Evolutionary conservation across 1,140 invertebrate genomes (phyloP).

Genomic region (Oryctes rhinoceros): DNA sequence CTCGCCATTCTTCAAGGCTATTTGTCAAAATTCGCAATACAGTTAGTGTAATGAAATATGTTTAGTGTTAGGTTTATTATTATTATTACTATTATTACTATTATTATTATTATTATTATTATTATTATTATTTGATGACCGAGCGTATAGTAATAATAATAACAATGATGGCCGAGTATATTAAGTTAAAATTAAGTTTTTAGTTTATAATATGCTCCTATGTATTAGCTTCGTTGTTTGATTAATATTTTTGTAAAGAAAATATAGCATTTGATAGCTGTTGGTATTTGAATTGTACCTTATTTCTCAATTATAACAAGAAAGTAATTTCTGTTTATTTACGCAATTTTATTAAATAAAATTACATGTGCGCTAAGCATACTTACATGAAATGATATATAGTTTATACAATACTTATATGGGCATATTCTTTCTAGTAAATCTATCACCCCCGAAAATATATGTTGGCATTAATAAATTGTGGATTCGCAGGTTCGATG

Average conservation of each 20-base stretch:
- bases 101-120: constrained; percentile 1
- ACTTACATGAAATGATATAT: too few relatives aligned
- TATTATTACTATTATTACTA: constrained; percentile 29
- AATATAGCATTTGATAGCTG: constrained; percentile 18
- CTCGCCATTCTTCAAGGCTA: constrained; percentile 57
- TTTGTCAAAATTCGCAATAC: constrained; percentile 57
- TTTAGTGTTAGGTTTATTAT: background rate
- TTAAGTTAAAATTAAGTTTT: background rate
- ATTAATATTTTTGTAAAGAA: constrained; percentile 35
- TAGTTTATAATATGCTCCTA: constrained; percentile 2
- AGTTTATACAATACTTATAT: too few relatives aligned
- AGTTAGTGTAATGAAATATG: constrained; percentile 50
- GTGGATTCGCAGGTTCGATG: too few relatives aligned
- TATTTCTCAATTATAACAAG: too few relatives aligned
- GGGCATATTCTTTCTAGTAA: too few relatives aligned
- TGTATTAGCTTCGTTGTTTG: constrained; percentile 12
- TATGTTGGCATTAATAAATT: too few relatives aligned
- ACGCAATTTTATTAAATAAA: too few relatives aligned
- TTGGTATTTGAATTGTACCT: background rate
- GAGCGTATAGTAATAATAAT: constrained; percentile 7
- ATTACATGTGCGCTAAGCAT: too few relatives aligned
- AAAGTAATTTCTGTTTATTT: too few relatives aligned
- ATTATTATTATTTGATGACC: background rate
- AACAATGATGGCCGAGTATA: background rate
- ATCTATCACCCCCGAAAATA: too few relatives aligned